Base-by-base conservation (phyloP, 1,140 invertebrate genomes). In the Lasioglossum baleicum region DNA sequence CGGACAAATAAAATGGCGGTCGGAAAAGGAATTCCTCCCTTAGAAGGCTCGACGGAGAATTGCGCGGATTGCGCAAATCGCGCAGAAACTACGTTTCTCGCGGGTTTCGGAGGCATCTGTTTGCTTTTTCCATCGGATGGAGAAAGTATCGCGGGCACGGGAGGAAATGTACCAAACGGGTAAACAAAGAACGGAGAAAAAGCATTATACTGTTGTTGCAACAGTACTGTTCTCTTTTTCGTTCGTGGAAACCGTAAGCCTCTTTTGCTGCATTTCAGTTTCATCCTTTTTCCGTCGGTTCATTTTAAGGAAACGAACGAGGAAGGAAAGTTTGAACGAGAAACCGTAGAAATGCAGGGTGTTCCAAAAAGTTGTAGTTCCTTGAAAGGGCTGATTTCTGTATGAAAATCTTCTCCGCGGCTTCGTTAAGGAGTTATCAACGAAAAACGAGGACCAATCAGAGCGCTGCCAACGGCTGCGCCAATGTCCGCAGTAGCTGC, bases 131-230 rank as follows among this genome's bases (percentile, higher is more conserved):
- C 53, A 17, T 48, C n/a, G 31, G 51, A 13, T 22, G 70, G 81
- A 84, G 81, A 84, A 84, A 84, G 81, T 84, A 44, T 44, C 5
- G 15, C 53, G 26, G 56, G 40, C 35, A 40, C 31, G 3, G 17
- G 20, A 65, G 26, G 64, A 44, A 48, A 44, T 44, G 5, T 8
- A 53, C 65, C 66, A 77, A 77, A 77, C 17, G 4, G 22, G 15
- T 42, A 5, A 35, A 77, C 40, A 77, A 70, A 77, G 20, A 20
- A 15, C 22, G 42, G 56, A 42, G 22, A 58, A 77, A 60, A 60
- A 70, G 17, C 20, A 22, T 35, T 56, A 66, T 66, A 66, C 61
- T 56, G 44, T 75, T 42, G 63, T 35, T 53, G 48, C 26, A 17
- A 8, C 44, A 7, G 61, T 56, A 20, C 56, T 58, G 56, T 66